These are phyloP conservation scores for Acronicta alni DNA, from an alignment of 2,888 invertebrate genomes.

Conservation along the genomic window DNA sequence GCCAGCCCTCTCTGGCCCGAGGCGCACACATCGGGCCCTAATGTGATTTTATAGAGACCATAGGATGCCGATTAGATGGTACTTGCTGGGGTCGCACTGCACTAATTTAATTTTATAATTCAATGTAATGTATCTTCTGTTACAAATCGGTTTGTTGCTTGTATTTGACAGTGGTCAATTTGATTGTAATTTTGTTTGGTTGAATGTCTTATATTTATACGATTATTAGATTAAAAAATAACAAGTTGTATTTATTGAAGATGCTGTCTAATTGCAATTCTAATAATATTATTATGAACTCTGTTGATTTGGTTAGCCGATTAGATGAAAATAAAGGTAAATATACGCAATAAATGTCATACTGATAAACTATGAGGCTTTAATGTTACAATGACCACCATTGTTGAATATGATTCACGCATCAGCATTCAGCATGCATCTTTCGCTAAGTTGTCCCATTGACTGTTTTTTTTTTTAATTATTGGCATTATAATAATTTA, in stretches of 20 bases:
- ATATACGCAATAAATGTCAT: too few relatives aligned
- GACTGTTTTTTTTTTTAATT: too few relatives aligned
- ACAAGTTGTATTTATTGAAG: neutral
- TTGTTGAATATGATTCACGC: too few relatives aligned
- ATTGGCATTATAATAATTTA: too few relatives aligned
- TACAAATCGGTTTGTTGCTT: constrained; percentile 48
- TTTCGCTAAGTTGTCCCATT: too few relatives aligned
- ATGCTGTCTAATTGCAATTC: neutral
- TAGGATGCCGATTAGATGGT: constrained; percentile 67
- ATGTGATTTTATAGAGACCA: constrained; percentile 87
- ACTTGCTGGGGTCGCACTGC: constrained; percentile 57
- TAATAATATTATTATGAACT: too few relatives aligned
- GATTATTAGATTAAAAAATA: constrained; percentile 3
- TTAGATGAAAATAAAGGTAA: too few relatives aligned
- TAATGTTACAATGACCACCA: too few relatives aligned
- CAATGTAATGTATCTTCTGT: constrained; percentile 51
- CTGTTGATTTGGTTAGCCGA: too few relatives aligned
- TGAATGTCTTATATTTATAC: constrained; percentile 7
- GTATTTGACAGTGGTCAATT: constrained; percentile 30
- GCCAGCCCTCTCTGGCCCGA: constrained; percentile 65
- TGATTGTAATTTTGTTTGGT: constrained; percentile 13
- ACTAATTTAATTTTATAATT: constrained; percentile 69
- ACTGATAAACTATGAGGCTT: too few relatives aligned
- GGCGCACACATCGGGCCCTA: constrained; percentile 78
- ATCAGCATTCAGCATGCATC: too few relatives aligned